Percentiles rank a stretch among this genome's conserved stretches.
These are phyloP conservation scores for Pterois miles DNA, from an alignment of 2,797 vertebrate genomes.

Conservation along the genomic window DNA sequence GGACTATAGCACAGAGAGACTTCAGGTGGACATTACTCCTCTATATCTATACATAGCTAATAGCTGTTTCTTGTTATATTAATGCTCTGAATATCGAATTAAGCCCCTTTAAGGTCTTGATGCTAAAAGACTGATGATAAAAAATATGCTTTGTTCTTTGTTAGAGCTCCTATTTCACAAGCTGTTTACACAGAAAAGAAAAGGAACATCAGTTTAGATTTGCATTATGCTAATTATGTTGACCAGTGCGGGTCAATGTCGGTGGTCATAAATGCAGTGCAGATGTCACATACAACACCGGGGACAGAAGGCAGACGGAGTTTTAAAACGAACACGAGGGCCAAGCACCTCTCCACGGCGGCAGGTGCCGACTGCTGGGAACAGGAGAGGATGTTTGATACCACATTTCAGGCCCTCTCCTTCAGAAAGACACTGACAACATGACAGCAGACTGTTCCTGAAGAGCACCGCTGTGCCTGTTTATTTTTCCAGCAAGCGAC, in stretches of 20 bases:
- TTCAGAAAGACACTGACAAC: neutral
- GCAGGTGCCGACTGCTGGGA: neutral
- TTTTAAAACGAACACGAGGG: constrained; percentile 19
- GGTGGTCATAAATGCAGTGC: constrained; percentile 35
- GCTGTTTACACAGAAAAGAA: neutral
- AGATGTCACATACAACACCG: constrained; percentile 34
- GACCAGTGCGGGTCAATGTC: constrained; percentile 20
- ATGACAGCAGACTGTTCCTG: neutral
- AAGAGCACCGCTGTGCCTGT: neutral
- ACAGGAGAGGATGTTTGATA: neutral
- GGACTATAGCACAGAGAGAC: no score
- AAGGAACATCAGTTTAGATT: constrained; percentile 17
- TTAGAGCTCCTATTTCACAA: neutral
- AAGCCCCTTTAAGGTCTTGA: neutral
- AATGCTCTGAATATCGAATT: no score
- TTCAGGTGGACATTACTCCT: no score
- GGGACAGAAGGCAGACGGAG: constrained; percentile 22
- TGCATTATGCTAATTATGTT: constrained; percentile 34
- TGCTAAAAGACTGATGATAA: neutral
- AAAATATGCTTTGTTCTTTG: neutral
- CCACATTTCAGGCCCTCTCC: neutral
- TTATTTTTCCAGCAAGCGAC: neutral
- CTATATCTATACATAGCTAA: no score
- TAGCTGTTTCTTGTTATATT: no score
- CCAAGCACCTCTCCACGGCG: neutral